Conservation (phyloP, 2,888 invertebrate species). For the Caenorhabditis uteleia region DNA sequence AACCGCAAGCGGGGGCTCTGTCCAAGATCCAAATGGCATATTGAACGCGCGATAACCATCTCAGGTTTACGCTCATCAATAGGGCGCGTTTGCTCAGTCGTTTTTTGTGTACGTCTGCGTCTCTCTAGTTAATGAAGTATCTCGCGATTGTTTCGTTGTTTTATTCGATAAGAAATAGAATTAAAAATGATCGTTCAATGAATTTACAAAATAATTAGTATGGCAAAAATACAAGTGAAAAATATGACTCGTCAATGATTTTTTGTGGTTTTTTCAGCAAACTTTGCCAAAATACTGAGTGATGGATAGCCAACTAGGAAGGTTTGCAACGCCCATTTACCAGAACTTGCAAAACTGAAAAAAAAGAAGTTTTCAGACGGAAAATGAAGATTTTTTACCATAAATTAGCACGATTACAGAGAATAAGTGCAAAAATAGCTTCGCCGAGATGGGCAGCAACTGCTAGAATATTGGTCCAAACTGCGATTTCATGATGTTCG, state of each 20-base stretch:
- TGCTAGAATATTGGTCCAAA: conserved; percentile 55
- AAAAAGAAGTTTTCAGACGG: background rate
- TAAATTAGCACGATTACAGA: conserved; percentile 56
- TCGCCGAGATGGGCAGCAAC: conserved; percentile 59
- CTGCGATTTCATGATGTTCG: conserved; percentile 21
- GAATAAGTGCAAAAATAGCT: conserved; percentile 54
- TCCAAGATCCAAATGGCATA: no score
- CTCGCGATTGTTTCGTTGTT: no score
- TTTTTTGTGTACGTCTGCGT: no score
- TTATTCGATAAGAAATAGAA: no score
- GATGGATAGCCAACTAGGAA: conserved; percentile 65
- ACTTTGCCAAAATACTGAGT: conserved; percentile 42
- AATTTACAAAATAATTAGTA: no score
- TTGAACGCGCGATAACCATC: no score
- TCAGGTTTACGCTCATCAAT: no score
- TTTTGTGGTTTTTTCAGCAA: conserved; percentile 20
- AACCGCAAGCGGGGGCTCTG: no score
- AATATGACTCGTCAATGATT: conserved; percentile 17
- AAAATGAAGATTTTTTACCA: conserved; percentile 24
- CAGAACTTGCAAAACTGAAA: conserved; percentile 54
- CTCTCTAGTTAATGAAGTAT: no score
- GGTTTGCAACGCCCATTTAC: conserved; percentile 65
- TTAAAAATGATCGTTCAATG: no score
- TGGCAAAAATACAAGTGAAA: background rate
- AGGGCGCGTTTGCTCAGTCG: no score